Percentiles rank a stretch among this genome's conserved stretches.
Evolutionary conservation across 2,888 invertebrate species (phyloP).

Genomic region (Drosophila ochracea): DNA sequence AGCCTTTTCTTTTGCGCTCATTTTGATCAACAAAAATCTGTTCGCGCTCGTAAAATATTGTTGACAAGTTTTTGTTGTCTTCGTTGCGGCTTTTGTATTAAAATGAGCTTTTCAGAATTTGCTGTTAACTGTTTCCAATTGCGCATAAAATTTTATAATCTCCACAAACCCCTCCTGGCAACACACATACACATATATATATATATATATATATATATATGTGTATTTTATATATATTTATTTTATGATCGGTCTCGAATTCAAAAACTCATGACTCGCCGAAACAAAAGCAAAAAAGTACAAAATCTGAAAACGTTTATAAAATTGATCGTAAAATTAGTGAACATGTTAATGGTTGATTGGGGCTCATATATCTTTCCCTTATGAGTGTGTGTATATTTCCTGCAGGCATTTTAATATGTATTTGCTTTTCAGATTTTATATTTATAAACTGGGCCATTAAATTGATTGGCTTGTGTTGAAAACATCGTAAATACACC

Average conservation of each 20-base stretch:
- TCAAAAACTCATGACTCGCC: conserved; percentile 26
- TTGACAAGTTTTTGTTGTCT: conserved; percentile 75
- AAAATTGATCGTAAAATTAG: conserved; percentile 77
- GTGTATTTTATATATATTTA: not conserved
- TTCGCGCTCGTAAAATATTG: conserved; percentile 75
- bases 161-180: conserved; percentile 33
- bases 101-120: conserved; percentile 74
- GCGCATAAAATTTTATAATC: conserved; percentile 80
- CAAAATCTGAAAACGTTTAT: conserved; percentile 59
- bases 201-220: not conserved
- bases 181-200: not conserved
- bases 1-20: conserved; percentile 47
- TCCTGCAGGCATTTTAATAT: conserved; percentile 39
- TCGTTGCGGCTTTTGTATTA: conserved; percentile 66
- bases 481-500: conserved; percentile 65
- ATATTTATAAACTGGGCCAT: conserved; percentile 49
- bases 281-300: conserved; percentile 50
- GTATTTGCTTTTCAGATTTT: conserved; percentile 45
- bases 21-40: conserved; percentile 46
- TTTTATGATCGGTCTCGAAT: conserved; percentile 49
- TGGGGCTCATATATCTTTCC: conserved; percentile 67
- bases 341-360: conserved; percentile 82
- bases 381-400: conserved; percentile 33
- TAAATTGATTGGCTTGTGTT: conserved; percentile 75
- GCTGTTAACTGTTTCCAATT: conserved; percentile 80